These are phyloP conservation scores for Hetaerina titia DNA, from an alignment of 2,888 invertebrate species.

Conservation along the genomic window DNA sequence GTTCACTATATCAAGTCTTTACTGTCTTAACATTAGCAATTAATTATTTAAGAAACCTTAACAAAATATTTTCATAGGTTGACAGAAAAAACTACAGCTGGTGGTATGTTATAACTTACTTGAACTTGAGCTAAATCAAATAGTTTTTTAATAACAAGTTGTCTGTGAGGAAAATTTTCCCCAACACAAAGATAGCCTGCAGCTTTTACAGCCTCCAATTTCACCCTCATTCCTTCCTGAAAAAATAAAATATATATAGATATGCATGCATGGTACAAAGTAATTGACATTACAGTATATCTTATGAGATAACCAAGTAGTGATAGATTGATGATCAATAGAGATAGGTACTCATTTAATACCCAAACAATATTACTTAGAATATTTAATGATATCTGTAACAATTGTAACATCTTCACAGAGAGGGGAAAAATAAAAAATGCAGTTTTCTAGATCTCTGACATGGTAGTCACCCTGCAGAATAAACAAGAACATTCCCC, in stretches of 20 bases:
- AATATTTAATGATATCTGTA: too few relatives aligned
- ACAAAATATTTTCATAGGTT: not conserved
- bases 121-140: conserved; percentile 86
- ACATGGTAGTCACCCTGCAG: too few relatives aligned
- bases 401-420: too few relatives aligned
- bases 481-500: too few relatives aligned
- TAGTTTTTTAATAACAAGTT: conserved; percentile 86
- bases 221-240: conserved; percentile 74
- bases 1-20: too few relatives aligned
- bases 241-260: conserved; percentile 69
- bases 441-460: too few relatives aligned
- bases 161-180: conserved; percentile 86
- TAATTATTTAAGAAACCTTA: not conserved
- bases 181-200: conserved; percentile 91
- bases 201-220: conserved; percentile 87
- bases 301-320: too few relatives aligned
- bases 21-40: too few relatives aligned
- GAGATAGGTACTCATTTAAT: too few relatives aligned
- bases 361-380: too few relatives aligned
- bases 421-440: too few relatives aligned
- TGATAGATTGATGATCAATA: too few relatives aligned
- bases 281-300: not conserved
- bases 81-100: not conserved
- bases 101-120: conserved; percentile 77
- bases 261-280: not conserved